Conservation (phyloP, 2,113 vertebrate genomes). For the Noturus placidus region DNA sequence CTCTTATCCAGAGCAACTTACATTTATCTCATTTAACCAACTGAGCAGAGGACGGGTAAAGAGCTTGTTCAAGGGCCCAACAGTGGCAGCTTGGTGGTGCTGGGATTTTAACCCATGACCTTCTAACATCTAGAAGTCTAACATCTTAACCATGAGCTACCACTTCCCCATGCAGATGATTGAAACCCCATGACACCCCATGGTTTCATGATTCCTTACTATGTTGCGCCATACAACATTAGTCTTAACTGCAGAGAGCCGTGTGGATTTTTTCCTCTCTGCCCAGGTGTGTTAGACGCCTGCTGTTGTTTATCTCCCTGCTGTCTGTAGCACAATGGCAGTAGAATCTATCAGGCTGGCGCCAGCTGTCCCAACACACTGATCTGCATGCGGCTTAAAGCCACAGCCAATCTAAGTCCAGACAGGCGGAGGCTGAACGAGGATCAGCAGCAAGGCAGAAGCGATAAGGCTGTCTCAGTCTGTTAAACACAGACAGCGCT, state of each 20-base stretch:
- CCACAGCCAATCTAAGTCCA: slow-evolving; percentile 28
- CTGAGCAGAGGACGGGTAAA: too few species aligned
- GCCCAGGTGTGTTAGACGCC: slow-evolving; percentile 16
- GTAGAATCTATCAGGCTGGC: slow-evolving; percentile 45
- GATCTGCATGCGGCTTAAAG: slow-evolving; percentile 46
- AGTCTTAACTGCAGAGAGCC: slow-evolving; percentile 9
- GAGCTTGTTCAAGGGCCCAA: too few species aligned
- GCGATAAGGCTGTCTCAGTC: slow-evolving; percentile 25
- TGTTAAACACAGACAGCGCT: not conserved
- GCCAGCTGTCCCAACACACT: slow-evolving; percentile 48
- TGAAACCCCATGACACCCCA: too few species aligned
- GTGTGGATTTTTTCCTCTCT: slow-evolving; percentile 14
- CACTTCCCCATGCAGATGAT: not conserved
- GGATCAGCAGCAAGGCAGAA: slow-evolving; percentile 31
- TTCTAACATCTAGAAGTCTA: too few species aligned
- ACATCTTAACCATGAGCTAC: too few species aligned
- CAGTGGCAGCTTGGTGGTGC: too few species aligned
- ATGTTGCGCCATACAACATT: not conserved
- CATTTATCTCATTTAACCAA: too few species aligned
- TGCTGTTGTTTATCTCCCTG: slow-evolving; percentile 46
- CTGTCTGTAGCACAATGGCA: slow-evolving; percentile 31
- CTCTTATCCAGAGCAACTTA: too few species aligned
- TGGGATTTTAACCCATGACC: too few species aligned
- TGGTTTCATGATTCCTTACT: not conserved
- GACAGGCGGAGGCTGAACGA: slow-evolving; percentile 32